Conservation (phyloP, 2,888 invertebrate genomes). For the Deroplatys truncata region DNA sequence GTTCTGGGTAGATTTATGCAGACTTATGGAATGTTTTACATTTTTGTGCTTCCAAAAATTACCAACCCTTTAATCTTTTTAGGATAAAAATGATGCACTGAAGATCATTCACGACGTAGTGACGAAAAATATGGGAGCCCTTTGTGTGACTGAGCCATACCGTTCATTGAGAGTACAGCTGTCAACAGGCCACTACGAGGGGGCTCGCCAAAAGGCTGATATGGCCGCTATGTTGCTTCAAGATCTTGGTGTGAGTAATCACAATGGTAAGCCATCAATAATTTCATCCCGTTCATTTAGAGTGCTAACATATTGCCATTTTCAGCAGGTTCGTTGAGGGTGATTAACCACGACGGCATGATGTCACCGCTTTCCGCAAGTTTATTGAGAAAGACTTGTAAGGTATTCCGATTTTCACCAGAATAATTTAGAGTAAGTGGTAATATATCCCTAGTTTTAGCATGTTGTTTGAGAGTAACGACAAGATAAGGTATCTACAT, state of each 20-base stretch:
- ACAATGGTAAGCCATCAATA: slow-evolving; percentile 52
- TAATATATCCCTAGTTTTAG: no score
- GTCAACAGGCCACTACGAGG: slow-evolving; percentile 67
- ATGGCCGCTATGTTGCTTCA: slow-evolving; percentile 71
- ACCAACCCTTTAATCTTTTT: slow-evolving; percentile 35
- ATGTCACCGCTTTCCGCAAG: background rate
- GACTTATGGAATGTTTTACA: no score
- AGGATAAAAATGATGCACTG: slow-evolving; percentile 63
- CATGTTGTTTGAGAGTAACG: no score
- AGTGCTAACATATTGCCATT: background rate
- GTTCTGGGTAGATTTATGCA: no score
- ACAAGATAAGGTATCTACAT: no score
- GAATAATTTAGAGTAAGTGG: no score
- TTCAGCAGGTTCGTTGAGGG: background rate
- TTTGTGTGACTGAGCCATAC: slow-evolving; percentile 68
- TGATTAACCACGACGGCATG: background rate
- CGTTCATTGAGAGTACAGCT: slow-evolving; percentile 64
- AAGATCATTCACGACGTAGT: slow-evolving; percentile 72
- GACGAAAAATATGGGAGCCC: slow-evolving; percentile 63
- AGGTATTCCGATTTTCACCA: background rate
- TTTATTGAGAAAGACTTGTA: no score
- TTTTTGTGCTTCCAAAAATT: no score
- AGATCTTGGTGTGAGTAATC: slow-evolving; percentile 63
- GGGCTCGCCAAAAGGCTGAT: slow-evolving; percentile 73
- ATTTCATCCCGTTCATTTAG: background rate